Base-by-base conservation (phyloP, 2,113 vertebrate genomes). In the Atlantisia rogersi region DNA sequence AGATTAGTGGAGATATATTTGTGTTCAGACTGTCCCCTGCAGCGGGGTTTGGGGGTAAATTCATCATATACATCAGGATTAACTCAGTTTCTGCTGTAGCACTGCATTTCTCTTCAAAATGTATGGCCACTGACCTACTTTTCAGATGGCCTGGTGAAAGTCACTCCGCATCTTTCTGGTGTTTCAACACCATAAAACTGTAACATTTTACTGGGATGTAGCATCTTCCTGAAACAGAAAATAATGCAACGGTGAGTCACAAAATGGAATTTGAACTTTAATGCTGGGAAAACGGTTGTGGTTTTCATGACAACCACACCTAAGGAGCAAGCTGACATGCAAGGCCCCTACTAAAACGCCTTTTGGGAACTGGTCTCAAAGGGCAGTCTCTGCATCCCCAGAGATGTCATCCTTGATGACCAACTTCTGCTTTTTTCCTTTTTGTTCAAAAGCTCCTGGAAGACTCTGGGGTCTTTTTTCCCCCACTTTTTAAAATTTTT, bases 81-180 rank as follows among this genome's bases (percentile, higher is more conserved):
- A 96, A 93, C 74, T 95, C 59, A 4, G 35, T 89, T 93, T 75
- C 85, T 79, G 75, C 83, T 81, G 64, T 26, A 82, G 87, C 62
- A 48, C 31, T 94, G 59, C 82, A 82, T 39, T 48, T 82, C 60
- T 75, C 48, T 62, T 88, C 64, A 40, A 94, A 78, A 31, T 58
- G 58, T 56, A 24, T 22, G 84, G 59, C 76, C 79, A 76, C 50
- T 97, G 95, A 96, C 96, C 94, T 96, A 96, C 80, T 97, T 97
- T 96, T 79, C 74, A 95, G 89, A 74, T 95, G 87, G 53, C 82
- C 93, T 86, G 92, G 87, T 93, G 77, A 75, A 93, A 94, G 88
- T 85, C 69, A 82, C 50, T 91, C 70, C 78, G 77, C 95, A 89
- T 40, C 74, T 29, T 92, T 88, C 82, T 78, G 63, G 87, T 21